Evolutionary conservation across 2,888 invertebrate genomes (phyloP).

Genomic region (Agriopis aurantiaria): DNA sequence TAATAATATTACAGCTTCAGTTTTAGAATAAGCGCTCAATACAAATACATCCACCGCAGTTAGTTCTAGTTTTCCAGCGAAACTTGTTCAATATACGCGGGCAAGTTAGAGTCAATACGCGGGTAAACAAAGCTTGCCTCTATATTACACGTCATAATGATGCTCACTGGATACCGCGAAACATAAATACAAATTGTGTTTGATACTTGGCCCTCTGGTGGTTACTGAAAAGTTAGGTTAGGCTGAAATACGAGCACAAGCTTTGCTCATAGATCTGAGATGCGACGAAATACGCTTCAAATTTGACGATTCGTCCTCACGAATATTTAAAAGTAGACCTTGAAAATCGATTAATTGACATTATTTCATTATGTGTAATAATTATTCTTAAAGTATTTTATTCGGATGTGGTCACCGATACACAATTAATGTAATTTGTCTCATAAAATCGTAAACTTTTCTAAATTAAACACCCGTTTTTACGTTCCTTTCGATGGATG

Average conservation of each 20-base stretch:
- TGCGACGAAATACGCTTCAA: no score
- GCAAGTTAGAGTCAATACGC: conserved; percentile 52
- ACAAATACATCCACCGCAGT: conserved; percentile 1
- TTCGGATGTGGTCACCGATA: no score
- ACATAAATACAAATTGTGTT: conserved; percentile 49
- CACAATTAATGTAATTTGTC: no score
- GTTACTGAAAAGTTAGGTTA: not conserved
- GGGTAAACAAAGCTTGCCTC: conserved; percentile 44
- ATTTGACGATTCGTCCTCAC: no score
- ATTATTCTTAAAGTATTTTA: no score
- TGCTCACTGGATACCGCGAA: conserved; percentile 43
- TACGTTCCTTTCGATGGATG: no score
- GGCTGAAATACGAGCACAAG: not conserved
- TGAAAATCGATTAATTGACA: no score
- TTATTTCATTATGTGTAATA: no score
- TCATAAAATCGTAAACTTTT: no score
- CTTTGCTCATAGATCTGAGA: no score
- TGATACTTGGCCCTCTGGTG: conserved; percentile 16
- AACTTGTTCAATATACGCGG: conserved; percentile 53
- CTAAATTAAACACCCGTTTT: no score
- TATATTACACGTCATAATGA: conserved; percentile 41
- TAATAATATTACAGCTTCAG: not conserved
- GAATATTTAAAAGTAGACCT: no score
- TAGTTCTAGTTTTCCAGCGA: conserved; percentile 27
- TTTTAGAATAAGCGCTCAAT: not conserved